Evolutionary conservation across 2,113 vertebrate genomes (phyloP).

Genomic region (Rhea pennata): DNA sequence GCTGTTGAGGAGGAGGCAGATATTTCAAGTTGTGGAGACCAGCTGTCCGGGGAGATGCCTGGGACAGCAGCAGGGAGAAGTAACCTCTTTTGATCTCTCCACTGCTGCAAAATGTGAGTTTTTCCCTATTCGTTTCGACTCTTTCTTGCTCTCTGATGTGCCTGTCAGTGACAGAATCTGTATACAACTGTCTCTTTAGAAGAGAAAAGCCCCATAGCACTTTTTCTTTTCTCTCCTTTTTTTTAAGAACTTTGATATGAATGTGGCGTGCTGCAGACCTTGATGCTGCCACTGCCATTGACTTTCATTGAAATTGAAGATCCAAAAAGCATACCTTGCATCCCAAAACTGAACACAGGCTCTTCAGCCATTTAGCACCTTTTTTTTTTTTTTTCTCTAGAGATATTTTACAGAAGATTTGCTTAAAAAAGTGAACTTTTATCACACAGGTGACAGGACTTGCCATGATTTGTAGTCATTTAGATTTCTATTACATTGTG

Average conservation of each 20-base stretch:
- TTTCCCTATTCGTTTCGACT: not conserved
- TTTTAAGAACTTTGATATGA: not conserved
- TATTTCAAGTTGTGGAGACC: slow-evolving; percentile 41
- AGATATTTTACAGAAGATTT: not conserved
- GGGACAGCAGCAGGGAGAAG: not conserved
- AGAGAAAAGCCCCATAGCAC: not conserved
- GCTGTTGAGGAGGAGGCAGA: slow-evolving; percentile 49
- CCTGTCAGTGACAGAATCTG: slow-evolving; percentile 13
- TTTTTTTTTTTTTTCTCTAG: not conserved
- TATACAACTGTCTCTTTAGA: slow-evolving; percentile 4
- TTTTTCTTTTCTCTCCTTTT: not conserved
- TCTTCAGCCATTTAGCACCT: not conserved
- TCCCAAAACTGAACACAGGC: not conserved
- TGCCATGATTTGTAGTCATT: not conserved
- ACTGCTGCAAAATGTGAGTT: not conserved
- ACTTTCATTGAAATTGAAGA: not conserved
- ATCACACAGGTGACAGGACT: not conserved
- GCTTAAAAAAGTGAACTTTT: not conserved
- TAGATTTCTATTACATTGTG: not conserved
- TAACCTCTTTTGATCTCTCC: slow-evolving; percentile 55
- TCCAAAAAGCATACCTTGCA: not conserved
- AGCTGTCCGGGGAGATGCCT: slow-evolving; percentile 42
- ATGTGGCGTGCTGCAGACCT: not conserved
- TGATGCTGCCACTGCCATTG: not conserved
- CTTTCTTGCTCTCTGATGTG: slow-evolving; percentile 22